A percentile compares a stretch with the other conserved stretches of the same genome.
phyloP scores from a whole-genome alignment of 1,140 invertebrate species.

The Macrotrachela quadricornifera region DNA sequence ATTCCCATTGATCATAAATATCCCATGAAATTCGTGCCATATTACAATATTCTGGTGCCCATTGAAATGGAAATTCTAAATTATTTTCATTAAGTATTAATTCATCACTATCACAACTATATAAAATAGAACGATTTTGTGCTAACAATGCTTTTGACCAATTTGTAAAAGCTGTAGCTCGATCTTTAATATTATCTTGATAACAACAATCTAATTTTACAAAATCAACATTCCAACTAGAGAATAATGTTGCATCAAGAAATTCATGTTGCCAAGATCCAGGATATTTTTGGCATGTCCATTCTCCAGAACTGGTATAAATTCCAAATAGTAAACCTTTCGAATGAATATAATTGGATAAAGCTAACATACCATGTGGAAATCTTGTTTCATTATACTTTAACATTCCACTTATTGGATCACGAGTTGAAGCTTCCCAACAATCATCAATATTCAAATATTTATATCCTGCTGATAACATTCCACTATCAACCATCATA shows the following conservation, averaged over 20 bases:
- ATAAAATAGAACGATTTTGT: too few species aligned
- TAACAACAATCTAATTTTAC: slow-evolving; percentile 89
- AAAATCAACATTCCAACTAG: slow-evolving; percentile 87
- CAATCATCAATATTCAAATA: slow-evolving; percentile 87
- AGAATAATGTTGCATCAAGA: slow-evolving; percentile 67
- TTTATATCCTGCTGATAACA: slow-evolving; percentile 64
- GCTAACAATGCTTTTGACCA: too few species aligned
- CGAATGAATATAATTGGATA: slow-evolving; percentile 75
- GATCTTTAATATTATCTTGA: slow-evolving; percentile 2
- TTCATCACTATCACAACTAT: too few species aligned
- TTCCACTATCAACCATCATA: slow-evolving; percentile 63
- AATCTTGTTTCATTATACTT: slow-evolving; percentile 63
- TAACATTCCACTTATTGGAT: slow-evolving; percentile 42
- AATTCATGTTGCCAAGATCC: slow-evolving; percentile 48
- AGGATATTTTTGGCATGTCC: slow-evolving; percentile 75
- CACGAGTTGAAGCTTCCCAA: slow-evolving; percentile 60
- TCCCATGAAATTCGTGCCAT: too few species aligned
- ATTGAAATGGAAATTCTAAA: too few species aligned
- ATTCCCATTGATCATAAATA: too few species aligned
- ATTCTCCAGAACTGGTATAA: slow-evolving; percentile 83
- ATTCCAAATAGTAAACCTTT: slow-evolving; percentile 86
- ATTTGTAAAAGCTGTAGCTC: too few species aligned
- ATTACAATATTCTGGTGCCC: too few species aligned
- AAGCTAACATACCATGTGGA: slow-evolving; percentile 66
- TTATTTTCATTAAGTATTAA: too few species aligned